Evolutionary conservation across 2,888 invertebrate species (phyloP), one percentile per base, ranked within the genome.

Genomic region (Rhodophaea formosa): DNA sequence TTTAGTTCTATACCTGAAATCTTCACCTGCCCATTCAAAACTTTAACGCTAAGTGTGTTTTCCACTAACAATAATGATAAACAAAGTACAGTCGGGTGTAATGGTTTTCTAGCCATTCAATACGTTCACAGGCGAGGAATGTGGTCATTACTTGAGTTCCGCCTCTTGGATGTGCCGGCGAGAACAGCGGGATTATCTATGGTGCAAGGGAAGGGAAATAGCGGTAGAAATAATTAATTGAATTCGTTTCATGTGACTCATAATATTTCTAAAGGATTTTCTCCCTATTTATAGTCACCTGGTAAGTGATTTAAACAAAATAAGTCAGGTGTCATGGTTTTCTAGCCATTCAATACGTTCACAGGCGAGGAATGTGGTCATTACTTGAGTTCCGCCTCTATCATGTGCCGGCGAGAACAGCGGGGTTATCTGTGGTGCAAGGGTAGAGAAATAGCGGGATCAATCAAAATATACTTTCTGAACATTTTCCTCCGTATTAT

Each of bases 331-430:
- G 74, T 82, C 79, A 84, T 84, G 80, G 77, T 74, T 77, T 76
- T 70, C 71, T 70, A 76, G 76, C 74, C 76, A 82, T 84, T 84
- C 78, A 80, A 74, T 75, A 71, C 75, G 80, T 84, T 86, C 84
- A 82, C 84, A 79, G 66, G 72, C 70, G 14, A 45, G 84, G 86
- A 85, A 84, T 86, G 87, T 76, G 83, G 79, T 75, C 82, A 82
- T 84, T 83, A 80, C 82, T 75, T 63, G 78, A 82, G 86, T 87
- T 88, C 88, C 86, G 87, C 86, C 82, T 85, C 73, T 78, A 68
- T 70, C 78, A 77, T 82, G 80, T 75, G 79, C 69, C 67, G 64
- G 74, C 72, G 72, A 79, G 76, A 80, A 83, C 81, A 80, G 80
- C 79, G 78, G 80, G 80, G n/a, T n/a, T n/a, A 79, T n/a, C 42